Conservation (phyloP, 2,888 invertebrate species). For the Drosophila crucigera region DNA sequence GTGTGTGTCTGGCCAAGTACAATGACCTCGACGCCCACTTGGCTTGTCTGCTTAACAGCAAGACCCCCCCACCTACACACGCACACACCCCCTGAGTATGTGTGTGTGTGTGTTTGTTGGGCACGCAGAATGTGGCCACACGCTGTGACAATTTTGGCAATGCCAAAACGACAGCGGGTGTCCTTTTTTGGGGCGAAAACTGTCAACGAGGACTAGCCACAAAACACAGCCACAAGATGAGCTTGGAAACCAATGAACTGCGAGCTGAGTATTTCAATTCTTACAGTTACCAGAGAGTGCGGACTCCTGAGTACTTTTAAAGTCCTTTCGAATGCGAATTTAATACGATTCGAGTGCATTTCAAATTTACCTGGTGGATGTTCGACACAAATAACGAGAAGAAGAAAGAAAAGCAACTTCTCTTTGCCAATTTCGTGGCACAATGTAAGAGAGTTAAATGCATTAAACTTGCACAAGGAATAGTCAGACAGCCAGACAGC, state of each 20-base stretch:
- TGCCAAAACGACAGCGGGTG: constrained; percentile 54
- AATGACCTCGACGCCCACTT: constrained; percentile 26
- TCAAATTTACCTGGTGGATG: constrained; percentile 54
- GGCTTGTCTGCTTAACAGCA: constrained; percentile 15
- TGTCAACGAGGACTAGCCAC: constrained; percentile 32
- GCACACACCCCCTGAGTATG: not conserved
- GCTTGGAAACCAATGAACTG: constrained; percentile 59
- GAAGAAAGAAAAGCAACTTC: constrained; percentile 15
- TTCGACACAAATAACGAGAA: constrained; percentile 40
- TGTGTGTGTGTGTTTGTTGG: not conserved
- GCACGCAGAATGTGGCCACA: constrained; percentile 42
- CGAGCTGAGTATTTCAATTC: constrained; percentile 27
- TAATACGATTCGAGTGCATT: constrained; percentile 63
- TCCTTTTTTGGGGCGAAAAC: constrained; percentile 26
- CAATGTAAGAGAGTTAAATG: constrained; percentile 77
- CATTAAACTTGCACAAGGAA: constrained; percentile 74
- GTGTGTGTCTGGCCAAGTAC: not conserved
- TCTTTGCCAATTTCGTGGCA: constrained; percentile 72
- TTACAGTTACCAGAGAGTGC: constrained; percentile 6
- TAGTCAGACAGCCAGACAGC: constrained; percentile 3
- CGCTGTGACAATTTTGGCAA: constrained; percentile 73
- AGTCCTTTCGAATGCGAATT: constrained; percentile 50
- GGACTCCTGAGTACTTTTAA: constrained; percentile 23
- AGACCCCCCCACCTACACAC: not conserved
- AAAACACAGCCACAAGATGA: constrained; percentile 58